Conservation (phyloP, 2,888 invertebrate genomes). For the Dasypogon diadema region DNA sequence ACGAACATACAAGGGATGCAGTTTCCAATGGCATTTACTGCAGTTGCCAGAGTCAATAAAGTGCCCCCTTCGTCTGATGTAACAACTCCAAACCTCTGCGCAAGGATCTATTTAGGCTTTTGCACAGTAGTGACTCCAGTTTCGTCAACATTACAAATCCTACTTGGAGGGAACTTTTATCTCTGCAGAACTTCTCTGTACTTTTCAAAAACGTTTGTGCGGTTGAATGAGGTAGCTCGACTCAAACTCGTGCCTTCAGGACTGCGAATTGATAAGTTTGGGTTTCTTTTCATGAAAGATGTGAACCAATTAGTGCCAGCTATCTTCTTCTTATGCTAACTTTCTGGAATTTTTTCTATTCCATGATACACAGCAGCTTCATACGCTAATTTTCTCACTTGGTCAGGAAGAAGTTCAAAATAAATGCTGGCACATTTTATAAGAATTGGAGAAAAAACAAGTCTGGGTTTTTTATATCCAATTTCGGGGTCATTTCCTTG, state of each 20-base stretch:
- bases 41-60: too few species aligned
- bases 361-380: neutral
- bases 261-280: too few species aligned
- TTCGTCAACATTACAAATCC: neutral
- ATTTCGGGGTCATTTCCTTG: neutral
- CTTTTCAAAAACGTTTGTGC: neutral
- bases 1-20: too few species aligned
- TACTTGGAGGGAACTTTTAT: neutral
- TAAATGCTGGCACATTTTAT: constrained; percentile 6
- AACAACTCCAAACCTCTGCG: neutral
- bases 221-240: neutral
- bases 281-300: too few species aligned
- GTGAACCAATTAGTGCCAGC: neutral
- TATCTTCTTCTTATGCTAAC: neutral
- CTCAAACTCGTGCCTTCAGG: too few species aligned
- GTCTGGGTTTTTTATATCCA: neutral
- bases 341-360: constrained; percentile 2
- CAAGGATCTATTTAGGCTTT: neutral
- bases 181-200: neutral
- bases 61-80: neutral
- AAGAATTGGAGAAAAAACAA: neutral
- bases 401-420: neutral
- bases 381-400: constrained; percentile 1
- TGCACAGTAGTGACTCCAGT: constrained; percentile 1
- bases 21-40: too few species aligned